These are phyloP conservation scores for Cherax destructor DNA, from an alignment of 1,140 invertebrate genomes.

Conservation along the genomic window DNA sequence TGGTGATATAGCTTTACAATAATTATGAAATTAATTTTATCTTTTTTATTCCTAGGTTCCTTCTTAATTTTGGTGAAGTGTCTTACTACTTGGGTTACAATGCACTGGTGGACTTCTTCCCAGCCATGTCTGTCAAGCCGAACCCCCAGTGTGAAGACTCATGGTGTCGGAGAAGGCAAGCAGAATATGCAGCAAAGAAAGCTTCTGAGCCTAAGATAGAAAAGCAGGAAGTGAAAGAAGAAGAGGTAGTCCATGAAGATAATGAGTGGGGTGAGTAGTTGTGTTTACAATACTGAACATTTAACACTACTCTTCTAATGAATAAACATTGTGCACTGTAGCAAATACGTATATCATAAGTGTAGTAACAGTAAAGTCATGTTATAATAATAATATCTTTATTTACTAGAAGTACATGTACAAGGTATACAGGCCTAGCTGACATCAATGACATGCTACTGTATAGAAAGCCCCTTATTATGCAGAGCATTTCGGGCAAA, in stretches of 20 bases:
- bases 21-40: no score
- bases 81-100: conserved; percentile 97
- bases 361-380: no score
- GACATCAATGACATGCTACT: no score
- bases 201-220: conserved; percentile 73
- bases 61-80: conserved; percentile 93
- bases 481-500: no score
- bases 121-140: conserved; percentile 92
- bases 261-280: conserved; percentile 91
- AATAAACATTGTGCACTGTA: no score
- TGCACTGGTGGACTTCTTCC: conserved; percentile 97
- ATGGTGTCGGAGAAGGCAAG: conserved; percentile 86
- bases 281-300: not conserved
- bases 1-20: no score
- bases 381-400: no score
- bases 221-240: conserved; percentile 76
- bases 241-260: conserved; percentile 86
- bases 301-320: no score
- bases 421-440: no score
- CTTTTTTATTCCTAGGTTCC: conserved; percentile 78
- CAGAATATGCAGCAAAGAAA: conserved; percentile 79
- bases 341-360: no score
- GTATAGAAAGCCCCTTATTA: no score
- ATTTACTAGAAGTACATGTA: no score
- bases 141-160: conserved; percentile 94